Evolutionary conservation across 2,113 vertebrate species (phyloP), one percentile per base, ranked within the genome.

Genomic region (Vulpes ferrilata): DNA sequence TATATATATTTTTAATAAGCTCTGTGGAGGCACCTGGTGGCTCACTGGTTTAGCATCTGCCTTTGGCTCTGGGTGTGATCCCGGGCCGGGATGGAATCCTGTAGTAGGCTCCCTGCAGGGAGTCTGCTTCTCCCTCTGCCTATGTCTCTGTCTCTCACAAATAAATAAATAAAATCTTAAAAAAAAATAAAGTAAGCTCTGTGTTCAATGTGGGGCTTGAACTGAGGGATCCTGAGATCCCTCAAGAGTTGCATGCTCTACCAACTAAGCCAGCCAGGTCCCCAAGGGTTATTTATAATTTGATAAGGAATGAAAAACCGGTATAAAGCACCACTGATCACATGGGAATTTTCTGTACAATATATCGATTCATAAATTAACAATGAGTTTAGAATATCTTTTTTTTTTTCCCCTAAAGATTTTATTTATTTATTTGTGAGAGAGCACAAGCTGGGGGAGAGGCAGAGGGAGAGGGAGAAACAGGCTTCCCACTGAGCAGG

Each of bases 301-400:
- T 91, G 53, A 55, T 78, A 60, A 69, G 62, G 23, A 71, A 90
- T 71, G 9, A 90, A 76, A 89, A 43, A 48, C 13, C 32, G 11
- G 3, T 73, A 22, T 43, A 95, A 95, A 87, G 59, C 11, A 71
- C 22, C n/a, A 71, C 6, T 71, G 62, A 71, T n/a, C 53, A 62
- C 48, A 62, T 95, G 69, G 60, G n/a, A 92, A 71, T 84, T 88
- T 92, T 88, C 65, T 81, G 71, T 83, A 60, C 3, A 89, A 60
- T 43, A 60, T 60, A 22, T 73, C 22, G 48, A 59, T 85, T 43
- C 17, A 95, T 53, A 93, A 94, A 85, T 91, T 83, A 95, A 88
- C 17, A 85, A 0, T 20, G 9, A 81, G 79, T 89, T 80, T 92
- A 62, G 4, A 80, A 8, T 82, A 83, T 51, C 20, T 22, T 67